phyloP scores from a whole-genome alignment of 2,113 vertebrate species.

The Tretioscincus oriximinensis region DNA sequence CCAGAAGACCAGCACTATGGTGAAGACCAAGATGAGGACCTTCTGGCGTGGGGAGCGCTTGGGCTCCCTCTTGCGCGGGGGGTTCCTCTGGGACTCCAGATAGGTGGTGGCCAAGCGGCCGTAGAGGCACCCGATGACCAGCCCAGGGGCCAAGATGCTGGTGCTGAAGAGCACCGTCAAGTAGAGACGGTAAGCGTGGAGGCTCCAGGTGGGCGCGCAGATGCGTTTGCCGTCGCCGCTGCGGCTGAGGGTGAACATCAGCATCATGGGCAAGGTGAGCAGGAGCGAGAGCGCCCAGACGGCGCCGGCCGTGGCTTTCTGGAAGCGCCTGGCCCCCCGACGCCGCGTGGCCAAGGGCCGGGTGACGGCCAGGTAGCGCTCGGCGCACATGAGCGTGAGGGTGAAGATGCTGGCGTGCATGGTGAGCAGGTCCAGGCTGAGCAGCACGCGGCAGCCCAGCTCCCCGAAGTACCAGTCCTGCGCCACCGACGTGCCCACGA shows the following conservation, averaged over 20 bases:
- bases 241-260: slow-evolving; percentile 84
- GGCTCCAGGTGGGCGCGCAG: slow-evolving; percentile 85
- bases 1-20: slow-evolving; percentile 91
- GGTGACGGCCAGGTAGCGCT: slow-evolving; percentile 90
- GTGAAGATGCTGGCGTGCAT: slow-evolving; percentile 96
- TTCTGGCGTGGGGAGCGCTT: slow-evolving; percentile 82
- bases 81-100: slow-evolving; percentile 81
- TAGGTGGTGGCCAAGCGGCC: slow-evolving; percentile 84
- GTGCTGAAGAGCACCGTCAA: slow-evolving; percentile 88
- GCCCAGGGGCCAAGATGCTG: slow-evolving; percentile 89
- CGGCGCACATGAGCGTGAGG: slow-evolving; percentile 89
- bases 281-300: slow-evolving; percentile 86
- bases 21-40: slow-evolving; percentile 88
- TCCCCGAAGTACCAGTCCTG: slow-evolving; percentile 94
- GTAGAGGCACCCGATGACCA: slow-evolving; percentile 88
- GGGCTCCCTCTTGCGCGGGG: slow-evolving; percentile 73
- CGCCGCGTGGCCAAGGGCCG: slow-evolving; percentile 85
- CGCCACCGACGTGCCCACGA: slow-evolving; percentile 89
- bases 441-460: slow-evolving; percentile 85
- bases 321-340: slow-evolving; percentile 78
- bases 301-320: slow-evolving; percentile 80
- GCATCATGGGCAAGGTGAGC: slow-evolving; percentile 86
- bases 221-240: slow-evolving; percentile 80
- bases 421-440: slow-evolving; percentile 90
- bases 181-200: slow-evolving; percentile 82